Evolutionary conservation across 1,140 invertebrate species (phyloP).

Genomic region (Heliothis subflexa): DNA sequence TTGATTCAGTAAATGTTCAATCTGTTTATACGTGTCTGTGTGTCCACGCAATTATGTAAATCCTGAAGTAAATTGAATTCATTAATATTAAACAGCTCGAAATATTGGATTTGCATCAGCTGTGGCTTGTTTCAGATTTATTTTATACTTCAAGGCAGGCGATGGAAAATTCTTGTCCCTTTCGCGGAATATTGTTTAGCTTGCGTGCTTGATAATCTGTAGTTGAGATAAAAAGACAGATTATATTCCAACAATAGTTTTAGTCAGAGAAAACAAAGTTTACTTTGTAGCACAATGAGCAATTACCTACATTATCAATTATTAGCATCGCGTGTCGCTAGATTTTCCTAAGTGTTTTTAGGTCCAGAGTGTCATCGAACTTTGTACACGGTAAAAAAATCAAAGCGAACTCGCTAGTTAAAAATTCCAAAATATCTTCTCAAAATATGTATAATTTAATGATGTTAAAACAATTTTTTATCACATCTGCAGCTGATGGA

Average conservation of each 20-base stretch:
- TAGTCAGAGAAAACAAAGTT: slow-evolving; percentile 35
- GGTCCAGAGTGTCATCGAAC: background rate
- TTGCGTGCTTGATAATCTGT: slow-evolving; percentile 4
- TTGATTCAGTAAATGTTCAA: slow-evolving; percentile 29
- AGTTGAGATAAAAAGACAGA: slow-evolving; percentile 11
- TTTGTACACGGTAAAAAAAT: background rate
- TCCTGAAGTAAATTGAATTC: slow-evolving; percentile 26
- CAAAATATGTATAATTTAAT: no score
- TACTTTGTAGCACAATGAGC: slow-evolving; percentile 37
- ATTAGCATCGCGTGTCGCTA: slow-evolving; percentile 21
- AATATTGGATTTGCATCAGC: slow-evolving; percentile 31
- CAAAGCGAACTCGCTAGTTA: background rate
- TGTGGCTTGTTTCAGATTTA: slow-evolving; percentile 7
- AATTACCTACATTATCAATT: slow-evolving; percentile 31
- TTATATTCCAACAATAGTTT: slow-evolving; percentile 25
- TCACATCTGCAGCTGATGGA: background rate
- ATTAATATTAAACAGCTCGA: slow-evolving; percentile 14
- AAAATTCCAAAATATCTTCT: background rate
- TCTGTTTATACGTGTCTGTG: slow-evolving; percentile 23
- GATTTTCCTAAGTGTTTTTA: background rate
- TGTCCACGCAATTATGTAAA: slow-evolving; percentile 33
- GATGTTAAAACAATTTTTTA: no score
- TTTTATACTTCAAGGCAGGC: background rate
- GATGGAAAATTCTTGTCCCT: slow-evolving; percentile 7
- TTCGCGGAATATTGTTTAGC: background rate